Percentiles rank a stretch among this genome's conserved stretches.
Evolutionary conservation across 2,888 invertebrate genomes (phyloP).

Genomic region (Zhuqinia jingwanae): DNA sequence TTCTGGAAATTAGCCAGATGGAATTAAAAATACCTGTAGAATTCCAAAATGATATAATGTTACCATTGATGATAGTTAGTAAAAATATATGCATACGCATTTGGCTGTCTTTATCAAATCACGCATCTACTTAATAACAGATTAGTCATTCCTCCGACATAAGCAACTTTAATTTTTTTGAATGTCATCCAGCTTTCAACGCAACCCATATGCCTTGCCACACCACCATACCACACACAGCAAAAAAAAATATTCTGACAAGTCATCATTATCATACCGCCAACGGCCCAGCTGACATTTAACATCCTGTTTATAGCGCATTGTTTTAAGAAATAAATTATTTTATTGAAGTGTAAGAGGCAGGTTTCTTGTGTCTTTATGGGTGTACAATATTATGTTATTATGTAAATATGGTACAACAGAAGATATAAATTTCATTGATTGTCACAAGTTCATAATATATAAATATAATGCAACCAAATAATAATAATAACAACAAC

Average conservation of each 20-base stretch:
- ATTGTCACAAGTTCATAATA: neutral
- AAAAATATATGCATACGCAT: no score
- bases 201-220: neutral
- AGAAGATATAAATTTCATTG: neutral
- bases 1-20: constrained; percentile 19
- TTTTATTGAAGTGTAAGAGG: neutral
- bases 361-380: neutral
- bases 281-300: constrained; percentile 44
- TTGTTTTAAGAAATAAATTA: constrained; percentile 22
- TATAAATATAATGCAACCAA: no score
- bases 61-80: no score
- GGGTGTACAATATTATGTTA: constrained; percentile 10
- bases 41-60: no score
- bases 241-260: neutral
- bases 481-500: no score
- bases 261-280: neutral
- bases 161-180: constrained; percentile 35
- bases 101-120: no score
- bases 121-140: neutral
- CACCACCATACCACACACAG: no score
- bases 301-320: constrained; percentile 53
- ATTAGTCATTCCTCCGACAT: neutral
- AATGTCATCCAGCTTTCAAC: constrained; percentile 60
- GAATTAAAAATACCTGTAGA: neutral
- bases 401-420: constrained; percentile 41